Evolutionary conservation across 2,888 invertebrate species (phyloP).

Genomic region (Xestia xanthographa): DNA sequence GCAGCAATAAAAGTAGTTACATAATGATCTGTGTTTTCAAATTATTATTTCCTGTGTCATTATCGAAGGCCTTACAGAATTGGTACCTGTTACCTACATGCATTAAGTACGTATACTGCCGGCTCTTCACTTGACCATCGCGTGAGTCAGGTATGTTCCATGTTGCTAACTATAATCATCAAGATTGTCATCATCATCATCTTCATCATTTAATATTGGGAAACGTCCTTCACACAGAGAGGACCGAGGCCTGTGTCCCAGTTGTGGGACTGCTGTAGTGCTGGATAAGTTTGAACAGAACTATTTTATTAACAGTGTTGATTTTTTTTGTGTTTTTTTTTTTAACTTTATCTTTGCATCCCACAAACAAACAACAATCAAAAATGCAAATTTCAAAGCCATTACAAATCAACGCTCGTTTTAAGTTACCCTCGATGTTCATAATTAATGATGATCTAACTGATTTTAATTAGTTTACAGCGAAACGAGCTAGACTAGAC

Average conservation of each 20-base stretch:
- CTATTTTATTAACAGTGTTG: not conserved
- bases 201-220: not conserved
- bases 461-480: too few relatives aligned
- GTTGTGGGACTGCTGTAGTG: not conserved
- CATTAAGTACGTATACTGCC: not conserved
- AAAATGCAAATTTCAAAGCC: not conserved
- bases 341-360: not conserved
- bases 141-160: not conserved
- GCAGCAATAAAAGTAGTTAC: constrained; percentile 22
- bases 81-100: constrained; percentile 3
- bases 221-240: not conserved
- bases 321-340: too few relatives aligned
- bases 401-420: not conserved
- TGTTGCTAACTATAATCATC: not conserved
- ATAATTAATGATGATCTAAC: not conserved
- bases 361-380: not conserved
- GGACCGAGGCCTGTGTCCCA: not conserved
- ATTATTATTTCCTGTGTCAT: constrained; percentile 52
- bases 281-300: not conserved
- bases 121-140: not conserved
- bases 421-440: not conserved
- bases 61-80: constrained; percentile 11
- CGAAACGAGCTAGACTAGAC: too few relatives aligned
- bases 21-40: constrained; percentile 10
- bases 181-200: not conserved